Evolutionary conservation across 2,888 invertebrate species (phyloP), one percentile per base, ranked within the genome.

Genomic region (Tanytarsus gracilentus): DNA sequence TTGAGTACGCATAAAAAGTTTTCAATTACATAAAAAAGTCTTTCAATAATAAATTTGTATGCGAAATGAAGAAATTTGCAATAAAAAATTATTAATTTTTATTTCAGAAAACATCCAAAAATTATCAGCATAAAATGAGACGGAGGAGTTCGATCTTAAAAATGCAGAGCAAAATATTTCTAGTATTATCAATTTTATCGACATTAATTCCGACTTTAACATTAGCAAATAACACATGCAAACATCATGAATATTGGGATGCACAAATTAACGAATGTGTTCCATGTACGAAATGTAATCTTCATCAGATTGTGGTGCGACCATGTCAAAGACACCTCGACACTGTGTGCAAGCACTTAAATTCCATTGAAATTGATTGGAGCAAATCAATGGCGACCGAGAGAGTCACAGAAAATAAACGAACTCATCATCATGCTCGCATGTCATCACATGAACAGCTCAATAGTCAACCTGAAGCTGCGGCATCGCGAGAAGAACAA

Each of bases 311-410:
- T 63, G 85, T 86, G 40, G 71, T 83, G 63, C 78, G 82, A 60
- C 87, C 88, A 61, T 88, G 88, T 73, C 84, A 85, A 67, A 74
- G 83, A 62, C 84, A 88, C 75, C 78, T 82, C 63, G 86, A 88
- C 73, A 85, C 88, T 40, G 76, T 83, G 65, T 88, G 88, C 73
- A 85, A 84, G 39, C 80, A 84, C 1, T 75, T 85, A 44, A 78
- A 80, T 64, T 81, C 84, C 66, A 75, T 86, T 64, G 78, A 79
- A 67, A 77, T 84, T 65, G 79, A 80, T 70, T 79, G 81, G 82
- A 69, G 80, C 68, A 77, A 78, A 70, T 68, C 76, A 59, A 73
- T 62, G 71, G 71, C 69, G 74, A 75, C 62, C 71, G 74, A 70
- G 73, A 72, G 62, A 65, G 68, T 36, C 16, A 33, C 4, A n/a